Percentiles rank a stretch among this genome's conserved stretches.
phyloP scores from a whole-genome alignment of 2,113 vertebrate genomes.

The Arizona elegans region DNA sequence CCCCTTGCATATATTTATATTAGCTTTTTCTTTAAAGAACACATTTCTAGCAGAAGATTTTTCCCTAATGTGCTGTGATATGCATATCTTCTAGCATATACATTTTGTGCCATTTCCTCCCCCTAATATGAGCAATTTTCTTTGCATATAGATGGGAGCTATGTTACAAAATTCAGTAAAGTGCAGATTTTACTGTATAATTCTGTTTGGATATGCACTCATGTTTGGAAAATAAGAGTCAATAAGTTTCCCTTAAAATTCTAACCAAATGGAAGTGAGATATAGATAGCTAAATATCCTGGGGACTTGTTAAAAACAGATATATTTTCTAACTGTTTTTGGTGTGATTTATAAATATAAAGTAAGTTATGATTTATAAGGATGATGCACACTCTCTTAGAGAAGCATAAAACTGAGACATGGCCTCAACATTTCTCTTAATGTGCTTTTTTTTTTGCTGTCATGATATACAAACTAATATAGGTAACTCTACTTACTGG shows the following conservation, averaged over 20 bases:
- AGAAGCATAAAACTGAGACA: background rate
- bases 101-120: background rate
- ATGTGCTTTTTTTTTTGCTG: background rate
- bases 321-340: background rate
- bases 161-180: background rate
- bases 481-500: constrained; percentile 37
- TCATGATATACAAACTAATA: constrained; percentile 25
- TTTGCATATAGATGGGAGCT: background rate
- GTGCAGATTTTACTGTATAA: background rate
- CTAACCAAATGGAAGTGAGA: background rate
- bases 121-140: background rate
- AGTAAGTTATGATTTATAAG: background rate
- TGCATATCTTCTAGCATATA: background rate
- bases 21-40: background rate
- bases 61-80: background rate
- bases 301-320: background rate
- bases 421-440: background rate
- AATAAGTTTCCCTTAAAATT: background rate
- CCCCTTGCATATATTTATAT: background rate
- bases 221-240: background rate
- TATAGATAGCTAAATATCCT: background rate
- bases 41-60: background rate
- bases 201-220: background rate
- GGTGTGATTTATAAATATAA: background rate
- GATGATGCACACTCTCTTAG: background rate